Evolutionary conservation across 2,888 invertebrate genomes (phyloP).

Genomic region (Drosophila meridionalis): DNA sequence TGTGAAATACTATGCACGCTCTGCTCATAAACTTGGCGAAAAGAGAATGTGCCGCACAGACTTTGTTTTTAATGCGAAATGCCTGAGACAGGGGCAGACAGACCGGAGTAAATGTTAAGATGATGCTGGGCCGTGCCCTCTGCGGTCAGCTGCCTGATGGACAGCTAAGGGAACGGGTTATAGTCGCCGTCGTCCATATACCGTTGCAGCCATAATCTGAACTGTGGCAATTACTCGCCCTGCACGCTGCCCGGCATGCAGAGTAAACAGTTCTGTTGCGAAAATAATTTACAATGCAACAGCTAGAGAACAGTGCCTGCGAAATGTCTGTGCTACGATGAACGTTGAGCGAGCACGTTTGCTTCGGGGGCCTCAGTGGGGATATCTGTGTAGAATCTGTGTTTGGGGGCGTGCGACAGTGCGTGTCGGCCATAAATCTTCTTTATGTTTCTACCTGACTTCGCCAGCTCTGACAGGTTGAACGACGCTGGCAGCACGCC

Average conservation of each 20-base stretch:
- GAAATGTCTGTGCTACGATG: constrained; percentile 65
- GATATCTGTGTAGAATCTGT: constrained; percentile 28
- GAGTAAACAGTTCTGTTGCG: constrained; percentile 54
- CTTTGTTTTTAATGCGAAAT: constrained; percentile 65
- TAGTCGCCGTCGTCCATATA: constrained; percentile 34
- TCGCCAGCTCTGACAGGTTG: constrained; percentile 69
- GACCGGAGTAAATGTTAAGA: constrained; percentile 33
- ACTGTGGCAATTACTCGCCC: constrained; percentile 72
- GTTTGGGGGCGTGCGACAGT: constrained; percentile 65
- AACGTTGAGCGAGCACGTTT: constrained; percentile 65
- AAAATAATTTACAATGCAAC: constrained; percentile 57
- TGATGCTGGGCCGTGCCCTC: constrained; percentile 70
- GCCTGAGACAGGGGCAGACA: constrained; percentile 33
- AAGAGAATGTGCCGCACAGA: constrained; percentile 76
- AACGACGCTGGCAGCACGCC: constrained; percentile 66
- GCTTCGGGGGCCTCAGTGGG: constrained; percentile 32
- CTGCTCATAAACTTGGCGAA: constrained; percentile 65
- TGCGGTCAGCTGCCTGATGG: constrained; percentile 79
- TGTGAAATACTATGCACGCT: constrained; percentile 74
- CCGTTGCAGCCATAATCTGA: constrained; percentile 57
- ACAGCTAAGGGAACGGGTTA: constrained; percentile 73
- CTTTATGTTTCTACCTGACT: constrained; percentile 60
- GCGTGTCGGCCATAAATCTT: constrained; percentile 78
- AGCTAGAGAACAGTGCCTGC: constrained; percentile 37
- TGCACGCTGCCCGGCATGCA: not conserved